Evolutionary conservation across 2,797 vertebrate genomes (phyloP).

Genomic region (Smutsia gigantea): DNA sequence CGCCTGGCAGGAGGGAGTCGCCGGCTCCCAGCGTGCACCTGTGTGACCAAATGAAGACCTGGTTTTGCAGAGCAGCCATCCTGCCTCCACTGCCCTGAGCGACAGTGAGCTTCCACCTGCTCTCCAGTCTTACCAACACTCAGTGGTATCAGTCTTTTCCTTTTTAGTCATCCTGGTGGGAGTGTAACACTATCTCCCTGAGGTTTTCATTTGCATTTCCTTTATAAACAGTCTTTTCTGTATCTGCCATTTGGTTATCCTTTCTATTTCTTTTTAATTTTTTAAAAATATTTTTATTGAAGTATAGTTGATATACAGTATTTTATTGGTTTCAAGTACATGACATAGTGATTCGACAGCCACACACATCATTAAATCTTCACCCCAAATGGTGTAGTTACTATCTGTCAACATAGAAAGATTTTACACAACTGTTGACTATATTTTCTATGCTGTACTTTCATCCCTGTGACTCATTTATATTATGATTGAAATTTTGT

Average conservation of each 20-base stretch:
- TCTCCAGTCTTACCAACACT: rapidly evolving
- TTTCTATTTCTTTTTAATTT: neutral
- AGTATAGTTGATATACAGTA: no score
- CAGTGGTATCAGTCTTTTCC: rapidly evolving
- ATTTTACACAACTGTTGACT: no score
- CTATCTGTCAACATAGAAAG: no score
- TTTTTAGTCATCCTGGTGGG: rapidly evolving
- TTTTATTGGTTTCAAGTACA: no score
- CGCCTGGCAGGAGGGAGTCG: rapidly evolving
- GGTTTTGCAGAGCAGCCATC: neutral
- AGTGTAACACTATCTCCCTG: rapidly evolving
- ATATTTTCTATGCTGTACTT: no score
- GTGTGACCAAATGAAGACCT: rapidly evolving
- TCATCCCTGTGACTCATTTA: no score
- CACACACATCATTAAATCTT: no score
- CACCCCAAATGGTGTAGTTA: no score
- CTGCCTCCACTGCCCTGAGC: rapidly evolving
- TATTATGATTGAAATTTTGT: no score
- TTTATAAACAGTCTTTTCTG: neutral
- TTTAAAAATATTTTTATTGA: no score
- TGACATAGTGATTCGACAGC: no score
- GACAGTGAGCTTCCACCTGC: rapidly evolving
- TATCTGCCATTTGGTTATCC: neutral
- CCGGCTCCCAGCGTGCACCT: rapidly evolving
- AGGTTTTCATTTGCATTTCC: neutral